phyloP scores from a whole-genome alignment of 2,888 invertebrate species.

The Diarsia mendica region DNA sequence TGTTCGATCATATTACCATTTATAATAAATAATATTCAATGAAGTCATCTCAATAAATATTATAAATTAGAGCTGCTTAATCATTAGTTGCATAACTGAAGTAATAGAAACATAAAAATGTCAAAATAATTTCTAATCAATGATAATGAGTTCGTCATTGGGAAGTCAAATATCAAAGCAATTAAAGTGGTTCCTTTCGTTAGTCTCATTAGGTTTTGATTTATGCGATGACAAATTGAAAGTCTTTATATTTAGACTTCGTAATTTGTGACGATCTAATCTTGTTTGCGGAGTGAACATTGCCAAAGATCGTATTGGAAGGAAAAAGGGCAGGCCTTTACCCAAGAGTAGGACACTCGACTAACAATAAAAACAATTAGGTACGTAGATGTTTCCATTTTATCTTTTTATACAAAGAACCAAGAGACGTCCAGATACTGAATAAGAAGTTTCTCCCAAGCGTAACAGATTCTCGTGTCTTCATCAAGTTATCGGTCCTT shows the following conservation, averaged over 20 bases:
- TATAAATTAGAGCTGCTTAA: slow-evolving; percentile 23
- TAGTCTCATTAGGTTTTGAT: slow-evolving; percentile 38
- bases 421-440: background rate
- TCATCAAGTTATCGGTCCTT: no score
- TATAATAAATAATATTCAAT: slow-evolving; percentile 4
- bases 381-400: no score
- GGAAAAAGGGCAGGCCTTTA: background rate
- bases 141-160: slow-evolving; percentile 39
- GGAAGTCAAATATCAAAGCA: slow-evolving; percentile 52
- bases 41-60: slow-evolving; percentile 1
- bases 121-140: slow-evolving; percentile 55
- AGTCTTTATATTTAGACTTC: slow-evolving; percentile 4
- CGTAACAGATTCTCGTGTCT: no score
- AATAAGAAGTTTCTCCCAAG: background rate
- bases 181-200: slow-evolving; percentile 41
- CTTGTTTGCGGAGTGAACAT: background rate
- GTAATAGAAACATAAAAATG: slow-evolving; percentile 46
- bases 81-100: slow-evolving; percentile 28
- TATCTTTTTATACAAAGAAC: background rate
- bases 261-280: slow-evolving; percentile 7
- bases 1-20: background rate
- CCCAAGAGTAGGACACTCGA: background rate
- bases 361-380: background rate
- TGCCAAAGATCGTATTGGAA: background rate
- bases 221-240: slow-evolving; percentile 36